Base-by-base conservation (phyloP, 53 echinoderm and acorn worm genomes). In the Holothuria leucospilota region DNA sequence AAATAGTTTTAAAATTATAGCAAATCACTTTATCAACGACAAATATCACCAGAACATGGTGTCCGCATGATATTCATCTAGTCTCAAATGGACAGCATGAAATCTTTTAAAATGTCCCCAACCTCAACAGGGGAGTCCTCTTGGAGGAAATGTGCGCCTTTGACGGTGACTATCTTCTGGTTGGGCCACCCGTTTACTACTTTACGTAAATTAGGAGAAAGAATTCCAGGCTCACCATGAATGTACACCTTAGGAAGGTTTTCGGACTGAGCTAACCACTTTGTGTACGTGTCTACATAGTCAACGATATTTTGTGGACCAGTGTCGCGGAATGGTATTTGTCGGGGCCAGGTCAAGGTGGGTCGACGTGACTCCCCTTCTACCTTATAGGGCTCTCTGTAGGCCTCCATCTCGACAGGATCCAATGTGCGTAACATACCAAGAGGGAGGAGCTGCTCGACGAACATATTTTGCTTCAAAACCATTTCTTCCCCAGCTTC, bases 51-150 rank as follows among this genome's bases (percentile, higher is more conserved):
- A 46, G 6, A 46, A 46, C 11, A 46, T 46, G 0, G 6, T 5
- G 8, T 46, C 46, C 46, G 6, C 3, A 46, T 46, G 16, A 70
- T 39, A 13, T 18, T 6, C 13, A 39, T 11, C n/a, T 70, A 39
- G 21, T 24, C 41, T 13, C n/a, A 8, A 21, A 49, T 49, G 52
- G 75, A 75, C 2, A 39, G 51, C 51, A 95, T 85, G 75, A 95
- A 93, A 20, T 93, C 72, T 5, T 81, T 86, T 13, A 95, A 69
- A 39, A 90, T 88, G 49, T 89, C 63, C 8, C 95, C 95, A 9
- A 95, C 92, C 67, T 96, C 88, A 60, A 87, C 72, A 42, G 96
- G 92, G 18, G 94, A 92, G 84, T 96, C 96, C 64, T 96, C 96
- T 59, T 94, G 96, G 21, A 96, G 66, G 82, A 92, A 96, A 80